These are phyloP conservation scores for Hyposmocoma kahamanoa DNA, from an alignment of 1,140 invertebrate species.

Conservation along the genomic window DNA sequence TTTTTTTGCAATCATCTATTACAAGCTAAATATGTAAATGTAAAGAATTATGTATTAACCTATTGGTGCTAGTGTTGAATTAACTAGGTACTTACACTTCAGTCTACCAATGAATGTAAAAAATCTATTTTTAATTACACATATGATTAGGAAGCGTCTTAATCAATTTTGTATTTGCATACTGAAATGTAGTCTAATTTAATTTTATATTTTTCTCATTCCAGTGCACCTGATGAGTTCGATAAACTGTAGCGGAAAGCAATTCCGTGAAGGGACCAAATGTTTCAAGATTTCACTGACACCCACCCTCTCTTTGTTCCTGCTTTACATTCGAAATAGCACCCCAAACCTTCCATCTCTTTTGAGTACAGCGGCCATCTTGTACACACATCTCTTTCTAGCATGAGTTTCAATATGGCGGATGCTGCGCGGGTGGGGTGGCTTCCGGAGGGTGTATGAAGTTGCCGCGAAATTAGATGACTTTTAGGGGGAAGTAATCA, in stretches of 20 bases:
- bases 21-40: too few species aligned
- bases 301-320: slow-evolving; percentile 22
- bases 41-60: too few species aligned
- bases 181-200: too few species aligned
- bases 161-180: too few species aligned
- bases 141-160: too few species aligned
- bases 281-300: slow-evolving; percentile 2
- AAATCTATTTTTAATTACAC: too few species aligned
- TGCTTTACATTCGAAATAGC: slow-evolving; percentile 30
- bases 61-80: too few species aligned
- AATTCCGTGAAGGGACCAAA: slow-evolving; percentile 7
- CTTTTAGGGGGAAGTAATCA: slow-evolving; percentile 24
- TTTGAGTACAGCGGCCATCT: slow-evolving; percentile 19
- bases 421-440: slow-evolving; percentile 36
- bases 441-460: slow-evolving; percentile 26
- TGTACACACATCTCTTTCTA: slow-evolving; percentile 15
- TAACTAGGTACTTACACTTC: too few species aligned
- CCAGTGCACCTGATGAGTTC: slow-evolving; percentile 12
- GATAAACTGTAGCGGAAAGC: too few species aligned
- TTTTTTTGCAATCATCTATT: too few species aligned
- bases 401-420: slow-evolving; percentile 51
- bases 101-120: too few species aligned
- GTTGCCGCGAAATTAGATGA: slow-evolving; percentile 20
- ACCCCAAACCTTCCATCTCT: slow-evolving; percentile 18
- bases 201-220: not conserved